phyloP scores from a whole-genome alignment of 2,888 invertebrate species.

The Pteria penguin region DNA sequence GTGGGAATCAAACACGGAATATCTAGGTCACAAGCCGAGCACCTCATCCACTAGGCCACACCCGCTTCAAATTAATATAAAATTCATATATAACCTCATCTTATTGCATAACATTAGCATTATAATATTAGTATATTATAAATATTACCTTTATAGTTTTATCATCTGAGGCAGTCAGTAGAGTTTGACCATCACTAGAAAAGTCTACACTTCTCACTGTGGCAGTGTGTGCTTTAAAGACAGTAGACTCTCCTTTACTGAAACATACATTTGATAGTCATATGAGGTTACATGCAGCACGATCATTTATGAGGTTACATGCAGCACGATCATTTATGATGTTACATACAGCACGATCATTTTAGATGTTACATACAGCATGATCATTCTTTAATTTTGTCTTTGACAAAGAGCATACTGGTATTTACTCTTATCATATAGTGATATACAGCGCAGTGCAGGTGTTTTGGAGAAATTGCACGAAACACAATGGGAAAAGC shows the following conservation, averaged over 20 bases:
- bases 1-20: too few species aligned
- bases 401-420: too few species aligned
- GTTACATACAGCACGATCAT: background rate
- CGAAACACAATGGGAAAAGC: too few species aligned
- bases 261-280: too few species aligned
- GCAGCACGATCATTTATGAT: background rate
- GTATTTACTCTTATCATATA: too few species aligned
- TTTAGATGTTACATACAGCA: background rate
- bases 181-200: conserved; percentile 84
- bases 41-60: too few species aligned
- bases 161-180: conserved; percentile 80
- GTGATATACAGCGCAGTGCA: too few species aligned
- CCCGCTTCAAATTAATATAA: too few species aligned
- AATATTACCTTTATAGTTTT: conserved; percentile 80
- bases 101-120: background rate
- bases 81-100: too few species aligned
- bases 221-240: conserved; percentile 86
- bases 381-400: background rate
- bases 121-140: background rate
- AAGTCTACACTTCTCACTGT: conserved; percentile 91
- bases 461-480: too few species aligned
- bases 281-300: background rate
- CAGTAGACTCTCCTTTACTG: conserved; percentile 84
- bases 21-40: too few species aligned
- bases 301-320: background rate